Percentiles rank a stretch among this genome's conserved stretches.
phyloP scores from a whole-genome alignment of 2,888 invertebrate genomes.

The Cheilosia vernalis region DNA sequence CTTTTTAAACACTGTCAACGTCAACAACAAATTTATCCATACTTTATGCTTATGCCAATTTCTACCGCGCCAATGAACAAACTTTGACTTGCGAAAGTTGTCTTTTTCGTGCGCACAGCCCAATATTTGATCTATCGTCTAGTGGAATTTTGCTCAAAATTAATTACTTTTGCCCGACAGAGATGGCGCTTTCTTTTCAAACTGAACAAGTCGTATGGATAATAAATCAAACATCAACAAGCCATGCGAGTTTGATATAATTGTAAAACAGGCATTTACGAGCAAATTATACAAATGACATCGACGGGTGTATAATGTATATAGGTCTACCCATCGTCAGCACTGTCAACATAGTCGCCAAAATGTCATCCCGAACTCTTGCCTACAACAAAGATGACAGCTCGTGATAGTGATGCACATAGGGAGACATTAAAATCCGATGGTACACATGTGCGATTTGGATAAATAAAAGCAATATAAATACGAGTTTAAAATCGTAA shows the following conservation, averaged over 20 bases:
- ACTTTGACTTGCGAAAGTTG: conserved; percentile 56
- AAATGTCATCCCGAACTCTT: not conserved
- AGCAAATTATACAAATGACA: conserved; percentile 40
- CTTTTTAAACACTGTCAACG: not conserved
- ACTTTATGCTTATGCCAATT: not conserved
- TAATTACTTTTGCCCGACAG: conserved; percentile 23
- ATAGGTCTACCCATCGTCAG: not conserved
- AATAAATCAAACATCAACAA: conserved; percentile 51
- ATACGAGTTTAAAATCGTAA: conserved; percentile 49
- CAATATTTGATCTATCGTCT: conserved; percentile 9
- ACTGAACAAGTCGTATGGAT: conserved; percentile 35
- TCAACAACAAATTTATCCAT: not conserved
- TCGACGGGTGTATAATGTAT: not conserved
- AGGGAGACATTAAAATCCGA: conserved; percentile 43
- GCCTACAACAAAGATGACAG: conserved; percentile 13
- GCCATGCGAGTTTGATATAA: conserved; percentile 26
- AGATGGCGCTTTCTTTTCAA: conserved; percentile 57
- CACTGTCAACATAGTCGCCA: not conserved
- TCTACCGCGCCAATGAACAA: too few relatives aligned
- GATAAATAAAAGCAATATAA: conserved; percentile 29
- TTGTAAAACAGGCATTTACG: conserved; percentile 47
- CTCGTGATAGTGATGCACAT: conserved; percentile 8
- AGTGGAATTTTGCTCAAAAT: conserved; percentile 35
- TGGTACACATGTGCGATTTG: conserved; percentile 39
- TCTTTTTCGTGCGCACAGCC: not conserved